Base-by-base conservation (phyloP, 2,113 vertebrate genomes). In the Arothron firmamentum region DNA sequence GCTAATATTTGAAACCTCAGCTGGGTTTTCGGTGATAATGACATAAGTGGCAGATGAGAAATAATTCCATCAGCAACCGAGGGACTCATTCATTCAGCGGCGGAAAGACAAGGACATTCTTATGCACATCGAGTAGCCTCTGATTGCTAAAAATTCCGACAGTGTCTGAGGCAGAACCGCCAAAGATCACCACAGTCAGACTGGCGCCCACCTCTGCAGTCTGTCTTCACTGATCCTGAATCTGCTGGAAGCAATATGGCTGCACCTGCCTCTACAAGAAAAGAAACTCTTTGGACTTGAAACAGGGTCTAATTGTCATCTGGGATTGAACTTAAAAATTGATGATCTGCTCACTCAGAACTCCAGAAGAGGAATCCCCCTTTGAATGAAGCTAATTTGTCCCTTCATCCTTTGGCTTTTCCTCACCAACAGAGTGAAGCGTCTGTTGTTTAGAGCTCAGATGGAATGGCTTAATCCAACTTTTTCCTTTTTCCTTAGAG, bases 251-350 rank as follows among this genome's bases (percentile, higher is more conserved):
- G 47, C 59, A 67, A 56, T 28, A 66, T 68, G 57, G 62, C 62
- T 21, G 74, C 67, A 77, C 74, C 73, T 80, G 69, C 72, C 52
- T n/a, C 15, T 76, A 80, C 75, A 80, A 85, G 74, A 86, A 78
- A 78, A 71, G 71, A 74, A 74, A 66, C 68, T 71, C 52, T 12
- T 38, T 0, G 34, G 11, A 38, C 1, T 11, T 38, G 11, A 38
- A 38, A 11, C 34, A 4, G 34, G 34, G 11, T 38, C 34, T 38
- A 38, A 38, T 38, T 38, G 11, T 12, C 11, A 38, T 38, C 34
- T 38, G 34, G 34, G 34, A 1, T 12, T 38, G 9, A 38, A 38
- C 10, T 28, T 25, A 25, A 25, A 25, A 25, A 3, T 3, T 48
- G 43, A 45, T 76, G 41, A 45, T 58, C 49, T 10, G 5, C 50